A percentile compares a stretch with the other conserved stretches of the same genome.
Evolutionary conservation across 1,140 invertebrate species (phyloP).

Genomic region (Belonocnema kinseyi): DNA sequence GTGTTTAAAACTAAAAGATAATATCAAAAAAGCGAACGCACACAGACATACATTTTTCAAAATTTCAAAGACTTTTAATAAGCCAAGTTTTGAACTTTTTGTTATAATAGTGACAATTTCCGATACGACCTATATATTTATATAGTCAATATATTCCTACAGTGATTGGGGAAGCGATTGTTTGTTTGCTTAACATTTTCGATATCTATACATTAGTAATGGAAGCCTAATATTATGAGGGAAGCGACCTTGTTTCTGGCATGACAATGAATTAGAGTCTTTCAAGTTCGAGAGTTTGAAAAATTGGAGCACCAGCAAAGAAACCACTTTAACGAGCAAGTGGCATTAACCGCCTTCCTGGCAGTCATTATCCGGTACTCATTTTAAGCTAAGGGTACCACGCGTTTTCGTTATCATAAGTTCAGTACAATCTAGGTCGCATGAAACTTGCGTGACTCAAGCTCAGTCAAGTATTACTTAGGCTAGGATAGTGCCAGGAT

Average conservation of each 20-base stretch:
- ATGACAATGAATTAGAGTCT: slow-evolving; percentile 20
- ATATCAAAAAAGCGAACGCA: too few species aligned
- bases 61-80: too few species aligned
- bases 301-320: slow-evolving; percentile 3
- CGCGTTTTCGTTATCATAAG: slow-evolving; percentile 10
- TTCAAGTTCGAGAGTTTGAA: slow-evolving; percentile 23
- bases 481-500: neutral
- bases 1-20: too few species aligned
- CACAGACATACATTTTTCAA: too few species aligned
- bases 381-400: neutral
- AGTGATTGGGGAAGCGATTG: neutral
- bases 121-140: neutral
- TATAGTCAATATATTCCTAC: neutral
- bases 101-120: neutral
- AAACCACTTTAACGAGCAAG: slow-evolving; percentile 19
- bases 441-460: slow-evolving; percentile 4
- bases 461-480: slow-evolving; percentile 6
- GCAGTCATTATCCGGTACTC: slow-evolving; percentile 13
- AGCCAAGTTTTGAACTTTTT: too few species aligned
- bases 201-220: neutral
- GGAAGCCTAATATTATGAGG: neutral
- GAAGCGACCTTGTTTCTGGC: slow-evolving; percentile 2
- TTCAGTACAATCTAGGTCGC: slow-evolving; percentile 2
- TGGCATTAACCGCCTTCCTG: neutral
- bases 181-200: neutral